These are phyloP conservation scores for Jaculus jaculus DNA, from an alignment of 2,113 vertebrate genomes.

Conservation along the genomic window DNA sequence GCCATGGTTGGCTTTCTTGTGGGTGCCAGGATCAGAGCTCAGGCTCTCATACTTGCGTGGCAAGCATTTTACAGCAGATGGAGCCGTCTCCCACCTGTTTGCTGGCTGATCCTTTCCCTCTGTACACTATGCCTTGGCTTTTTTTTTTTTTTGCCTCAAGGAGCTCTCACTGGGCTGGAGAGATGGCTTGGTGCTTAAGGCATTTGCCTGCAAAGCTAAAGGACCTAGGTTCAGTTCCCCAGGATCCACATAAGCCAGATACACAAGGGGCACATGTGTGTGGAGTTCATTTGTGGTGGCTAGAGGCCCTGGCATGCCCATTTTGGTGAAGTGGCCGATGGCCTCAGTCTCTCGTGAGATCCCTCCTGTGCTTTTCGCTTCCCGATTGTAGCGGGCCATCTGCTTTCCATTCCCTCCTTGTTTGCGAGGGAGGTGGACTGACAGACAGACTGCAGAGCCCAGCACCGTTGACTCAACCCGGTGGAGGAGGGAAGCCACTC, in stretches of 20 bases:
- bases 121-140: not conserved
- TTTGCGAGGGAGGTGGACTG: not conserved
- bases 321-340: not conserved
- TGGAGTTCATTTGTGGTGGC: too few relatives aligned
- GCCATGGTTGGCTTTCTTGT: too few relatives aligned
- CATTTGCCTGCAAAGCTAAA: too few relatives aligned
- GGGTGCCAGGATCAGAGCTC: too few relatives aligned
- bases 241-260: too few relatives aligned
- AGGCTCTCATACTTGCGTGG: too few relatives aligned
- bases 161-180: too few relatives aligned
- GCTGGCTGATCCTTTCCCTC: not conserved
- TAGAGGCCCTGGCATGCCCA: too few relatives aligned
- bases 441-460: conserved; percentile 19
- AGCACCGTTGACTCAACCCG: conserved; percentile 63
- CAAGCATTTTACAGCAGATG: too few relatives aligned
- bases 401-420: not conserved
- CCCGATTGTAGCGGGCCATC: not conserved
- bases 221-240: too few relatives aligned
- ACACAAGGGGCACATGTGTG: too few relatives aligned
- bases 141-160: not conserved
- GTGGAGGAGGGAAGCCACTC: conserved; percentile 30
- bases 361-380: conserved; percentile 19
- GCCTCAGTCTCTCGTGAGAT: not conserved
- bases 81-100: not conserved
- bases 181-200: too few relatives aligned